Conservation (phyloP, 1,140 invertebrate genomes). For the Chironomus tepperi region DNA sequence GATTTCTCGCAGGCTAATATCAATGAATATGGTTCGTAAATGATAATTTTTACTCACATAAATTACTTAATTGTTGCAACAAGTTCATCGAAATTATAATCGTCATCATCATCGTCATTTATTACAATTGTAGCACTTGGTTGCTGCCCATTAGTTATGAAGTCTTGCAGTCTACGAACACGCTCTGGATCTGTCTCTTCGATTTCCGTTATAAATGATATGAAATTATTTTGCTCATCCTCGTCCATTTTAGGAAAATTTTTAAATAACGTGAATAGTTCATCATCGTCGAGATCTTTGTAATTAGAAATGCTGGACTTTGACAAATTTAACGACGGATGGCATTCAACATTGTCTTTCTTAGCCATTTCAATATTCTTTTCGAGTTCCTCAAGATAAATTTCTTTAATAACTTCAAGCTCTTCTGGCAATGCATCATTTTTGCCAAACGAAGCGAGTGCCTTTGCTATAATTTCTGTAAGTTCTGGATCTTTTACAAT, state of each 20-base stretch:
- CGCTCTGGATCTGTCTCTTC: neutral
- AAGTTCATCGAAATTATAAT: slow-evolving; percentile 3
- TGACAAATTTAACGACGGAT: no score
- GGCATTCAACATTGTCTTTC: neutral
- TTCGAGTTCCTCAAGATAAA: neutral
- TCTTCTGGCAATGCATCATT: neutral
- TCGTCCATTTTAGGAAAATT: neutral
- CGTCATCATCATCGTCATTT: neutral
- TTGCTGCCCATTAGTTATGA: neutral
- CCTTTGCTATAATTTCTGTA: neutral
- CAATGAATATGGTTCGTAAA: no score
- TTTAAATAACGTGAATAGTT: neutral
- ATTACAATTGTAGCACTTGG: neutral
- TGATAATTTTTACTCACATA: neutral
- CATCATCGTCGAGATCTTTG: neutral
- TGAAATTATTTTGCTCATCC: neutral
- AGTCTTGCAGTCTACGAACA: neutral
- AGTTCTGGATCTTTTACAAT: neutral
- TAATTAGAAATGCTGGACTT: neutral
- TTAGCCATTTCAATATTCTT: neutral
- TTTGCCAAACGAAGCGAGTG: neutral
- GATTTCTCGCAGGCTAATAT: no score
- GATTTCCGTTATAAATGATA: neutral
- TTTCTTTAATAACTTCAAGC: neutral
- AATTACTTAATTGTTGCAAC: neutral